Base-by-base conservation (phyloP, 2,888 invertebrate species). In the Aleiodes leptofemur region DNA sequence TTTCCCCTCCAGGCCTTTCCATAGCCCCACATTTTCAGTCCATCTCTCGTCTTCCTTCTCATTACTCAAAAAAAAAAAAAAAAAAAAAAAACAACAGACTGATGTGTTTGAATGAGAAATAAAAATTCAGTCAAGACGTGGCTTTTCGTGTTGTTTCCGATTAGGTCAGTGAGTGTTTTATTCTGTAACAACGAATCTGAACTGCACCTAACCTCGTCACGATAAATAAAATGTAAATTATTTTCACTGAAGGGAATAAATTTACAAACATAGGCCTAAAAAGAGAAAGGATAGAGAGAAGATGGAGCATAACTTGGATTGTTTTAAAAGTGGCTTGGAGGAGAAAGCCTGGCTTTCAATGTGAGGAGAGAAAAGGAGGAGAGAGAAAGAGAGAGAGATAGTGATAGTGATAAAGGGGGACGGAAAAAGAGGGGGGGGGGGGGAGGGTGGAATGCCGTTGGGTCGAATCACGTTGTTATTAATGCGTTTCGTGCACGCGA, bases 401-500 rank as follows among this genome's bases (percentile, higher is more conserved):
- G 74, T 61, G 71, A 71, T 61, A 72, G 76, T 70, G 69, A 74
- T 56, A 34, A 71, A 75, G 70, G 81, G 79, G 73, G 78, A 80
- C 80, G 79, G 81, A 83, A 82, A 81, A 81, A 77, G 80, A 64
- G 80, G 81, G 23, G 80, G 81, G 68, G 75, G 72, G 81, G 77
- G 80, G 55, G 80, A 81, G 23, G 80, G 81, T 69, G 75, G 72
- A 77, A 75, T 76, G 77, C 73, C 74, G 78, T 73, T 74, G 75
- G 75, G 72, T 74, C 70, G 75, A 82, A 82, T 82, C 83, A 82
- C 80, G 81, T 83, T 79, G 83, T 85, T 85, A 85, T 85, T 84
- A 85, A 86, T 86, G 85, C 83, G 80, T 81, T 82, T 78, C 80
- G 79, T 82, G 82, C 86, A 86, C 85, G 86, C 86, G 83, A 87